phyloP scores from a whole-genome alignment of 2,113 vertebrate species.

The Aramus guarauna region DNA sequence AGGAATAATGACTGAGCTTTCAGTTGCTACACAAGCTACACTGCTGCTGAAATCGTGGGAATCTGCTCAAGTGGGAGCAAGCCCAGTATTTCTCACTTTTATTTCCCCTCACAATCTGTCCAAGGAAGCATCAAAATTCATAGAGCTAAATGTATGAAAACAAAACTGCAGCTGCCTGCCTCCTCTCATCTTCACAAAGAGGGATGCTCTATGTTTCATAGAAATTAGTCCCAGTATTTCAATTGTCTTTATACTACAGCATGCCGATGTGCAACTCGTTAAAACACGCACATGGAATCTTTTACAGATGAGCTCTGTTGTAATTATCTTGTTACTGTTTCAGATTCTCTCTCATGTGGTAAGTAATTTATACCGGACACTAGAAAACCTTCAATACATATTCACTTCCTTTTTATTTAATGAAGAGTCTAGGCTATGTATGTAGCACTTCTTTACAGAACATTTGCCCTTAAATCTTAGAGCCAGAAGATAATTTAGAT shows the following conservation, averaged over 20 bases:
- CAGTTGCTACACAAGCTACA: not conserved
- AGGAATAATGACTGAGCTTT: not conserved
- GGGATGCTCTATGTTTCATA: constrained; percentile 23
- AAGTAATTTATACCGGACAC: constrained; percentile 15
- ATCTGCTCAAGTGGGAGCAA: not conserved
- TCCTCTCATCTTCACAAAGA: not conserved
- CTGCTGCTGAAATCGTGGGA: not conserved
- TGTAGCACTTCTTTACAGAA: not conserved
- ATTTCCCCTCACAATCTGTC: not conserved
- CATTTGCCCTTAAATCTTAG: not conserved
- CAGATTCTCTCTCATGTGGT: constrained; percentile 49
- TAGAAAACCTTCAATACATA: not conserved
- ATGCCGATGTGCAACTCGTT: constrained; percentile 59
- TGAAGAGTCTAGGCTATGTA: not conserved
- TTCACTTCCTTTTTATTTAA: not conserved
- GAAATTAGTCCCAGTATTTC: constrained; percentile 64
- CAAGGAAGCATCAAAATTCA: constrained; percentile 3
- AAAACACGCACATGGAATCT: constrained; percentile 61
- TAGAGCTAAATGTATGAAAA: not conserved
- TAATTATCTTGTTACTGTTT: constrained; percentile 36
- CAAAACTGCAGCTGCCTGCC: not conserved
- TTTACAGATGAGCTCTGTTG: constrained; percentile 58
- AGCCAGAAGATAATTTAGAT: not conserved
- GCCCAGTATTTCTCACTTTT: not conserved
- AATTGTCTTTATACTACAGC: constrained; percentile 31